Evolutionary conservation across 2,797 vertebrate species (phyloP), one percentile per base, ranked within the genome.

Genomic region (Pampus argenteus): DNA sequence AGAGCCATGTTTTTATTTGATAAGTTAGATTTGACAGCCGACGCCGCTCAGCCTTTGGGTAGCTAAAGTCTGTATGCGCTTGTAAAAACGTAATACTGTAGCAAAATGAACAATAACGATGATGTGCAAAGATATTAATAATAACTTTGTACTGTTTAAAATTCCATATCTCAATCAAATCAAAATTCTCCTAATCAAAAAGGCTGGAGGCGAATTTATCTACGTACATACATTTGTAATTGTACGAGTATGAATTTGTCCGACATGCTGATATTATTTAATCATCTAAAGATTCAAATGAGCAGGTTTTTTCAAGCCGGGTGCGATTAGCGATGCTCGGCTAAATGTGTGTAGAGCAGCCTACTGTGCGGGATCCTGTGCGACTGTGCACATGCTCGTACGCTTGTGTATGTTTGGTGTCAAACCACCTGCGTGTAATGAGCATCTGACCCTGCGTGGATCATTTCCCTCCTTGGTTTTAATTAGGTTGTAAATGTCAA

Each of bases 401-500:
- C 28, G 18, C 20, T 25, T 40, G 69, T 66, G 54, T 50, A 50
- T 54, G 45, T 71, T 69, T 58, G 79, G 65, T 71, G 70, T 44
- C 59, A 7, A 36, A 36, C 63, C 68, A 82, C 82, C 74, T 82
- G 70, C 18, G 13, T 78, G 59, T 82, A 86, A 84, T 76, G 60
- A 89, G 72, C 57, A 51, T 54, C 78, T 88, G 88, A 88, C 79
- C 81, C 62, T 29, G 52, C 44, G 57, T 51, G 69, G 72, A 83
- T 88, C 81, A 71, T 83, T 84, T 79, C 81, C 82, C 66, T 67
- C 64, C 76, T 76, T 69, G 59, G 44, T 76, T 91, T 94, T 93
- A 90, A 95, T 93, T 90, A 92, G 88, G 75, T 85, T 89, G 82
- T 82, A 91, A 94, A 94, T 94, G 93, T 92, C 92, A 93, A 74